phyloP scores from a whole-genome alignment of 1,140 invertebrate species.

The Lamellibrachia luymesi region DNA sequence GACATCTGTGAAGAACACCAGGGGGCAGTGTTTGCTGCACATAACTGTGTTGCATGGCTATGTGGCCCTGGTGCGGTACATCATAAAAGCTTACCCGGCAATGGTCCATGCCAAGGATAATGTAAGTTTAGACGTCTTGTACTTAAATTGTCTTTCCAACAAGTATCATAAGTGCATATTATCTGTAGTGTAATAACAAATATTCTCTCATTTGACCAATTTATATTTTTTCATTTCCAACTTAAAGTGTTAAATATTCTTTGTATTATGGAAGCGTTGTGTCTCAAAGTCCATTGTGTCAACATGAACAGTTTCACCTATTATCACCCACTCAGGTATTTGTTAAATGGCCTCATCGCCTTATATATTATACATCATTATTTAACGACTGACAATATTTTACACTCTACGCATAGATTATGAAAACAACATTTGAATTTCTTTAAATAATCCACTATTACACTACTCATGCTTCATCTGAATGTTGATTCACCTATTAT shows the following conservation, averaged over 20 bases:
- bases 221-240: neutral
- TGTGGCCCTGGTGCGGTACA: neutral
- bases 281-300: neutral
- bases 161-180: neutral
- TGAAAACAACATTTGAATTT: neutral
- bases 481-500: neutral
- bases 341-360: too few species aligned
- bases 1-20: neutral
- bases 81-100: conserved; percentile 6
- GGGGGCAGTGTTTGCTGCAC: conserved; percentile 10
- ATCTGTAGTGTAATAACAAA: neutral
- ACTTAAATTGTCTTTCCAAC: neutral
- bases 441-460: neutral
- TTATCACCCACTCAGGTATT: neutral
- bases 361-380: too few species aligned
- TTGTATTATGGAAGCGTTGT: neutral
- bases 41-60: neutral
- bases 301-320: neutral
- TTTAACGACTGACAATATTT: too few species aligned
- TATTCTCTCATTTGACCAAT: neutral
- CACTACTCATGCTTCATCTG: neutral
- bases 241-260: too few species aligned
- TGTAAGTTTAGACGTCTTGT: neutral
- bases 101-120: conserved; percentile 10
- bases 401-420: too few species aligned